Evolutionary conservation across 1,140 invertebrate species (phyloP).

Genomic region (Drosophila tristis): DNA sequence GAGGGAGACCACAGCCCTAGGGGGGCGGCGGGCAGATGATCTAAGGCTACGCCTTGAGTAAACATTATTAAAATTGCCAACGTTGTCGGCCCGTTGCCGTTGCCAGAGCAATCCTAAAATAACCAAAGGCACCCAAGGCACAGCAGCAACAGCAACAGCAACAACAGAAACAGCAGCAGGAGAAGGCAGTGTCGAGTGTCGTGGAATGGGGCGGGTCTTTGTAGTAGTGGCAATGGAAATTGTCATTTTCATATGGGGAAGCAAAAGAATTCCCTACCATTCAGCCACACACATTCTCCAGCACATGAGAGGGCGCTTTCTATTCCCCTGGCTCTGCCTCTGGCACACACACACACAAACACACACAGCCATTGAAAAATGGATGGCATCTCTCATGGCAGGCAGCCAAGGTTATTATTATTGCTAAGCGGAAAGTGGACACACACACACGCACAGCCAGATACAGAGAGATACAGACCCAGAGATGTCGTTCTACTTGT

Average conservation of each 20-base stretch:
- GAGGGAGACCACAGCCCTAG: slow-evolving; percentile 5
- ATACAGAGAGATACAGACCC: not conserved
- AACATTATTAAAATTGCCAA: slow-evolving; percentile 82
- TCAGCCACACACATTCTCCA: slow-evolving; percentile 24
- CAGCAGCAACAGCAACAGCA: slow-evolving; percentile 6
- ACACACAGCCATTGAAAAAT: slow-evolving; percentile 60
- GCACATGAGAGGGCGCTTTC: not conserved
- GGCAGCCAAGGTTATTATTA: slow-evolving; percentile 79
- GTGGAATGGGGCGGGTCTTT: slow-evolving; percentile 25
- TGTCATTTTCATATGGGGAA: slow-evolving; percentile 69
- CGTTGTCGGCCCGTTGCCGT: slow-evolving; percentile 36
- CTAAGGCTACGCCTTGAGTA: slow-evolving; percentile 71
- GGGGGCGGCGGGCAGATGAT: slow-evolving; percentile 10
- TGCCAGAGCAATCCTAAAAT: slow-evolving; percentile 76
- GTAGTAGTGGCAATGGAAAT: slow-evolving; percentile 72
- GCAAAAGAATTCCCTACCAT: slow-evolving; percentile 17
- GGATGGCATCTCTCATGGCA: slow-evolving; percentile 46
- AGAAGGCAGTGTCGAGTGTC: slow-evolving; percentile 7
- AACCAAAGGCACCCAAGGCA: slow-evolving; percentile 52
- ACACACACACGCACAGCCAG: slow-evolving; percentile 31
- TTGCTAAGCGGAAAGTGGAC: slow-evolving; percentile 75
- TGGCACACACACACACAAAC: not conserved
- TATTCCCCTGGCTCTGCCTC: too few species aligned
- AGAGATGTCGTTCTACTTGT: slow-evolving; percentile 55
- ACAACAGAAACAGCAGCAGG: too few species aligned